Evolutionary conservation across 2,888 invertebrate genomes (phyloP).

Genomic region (Nasonia oneida): DNA sequence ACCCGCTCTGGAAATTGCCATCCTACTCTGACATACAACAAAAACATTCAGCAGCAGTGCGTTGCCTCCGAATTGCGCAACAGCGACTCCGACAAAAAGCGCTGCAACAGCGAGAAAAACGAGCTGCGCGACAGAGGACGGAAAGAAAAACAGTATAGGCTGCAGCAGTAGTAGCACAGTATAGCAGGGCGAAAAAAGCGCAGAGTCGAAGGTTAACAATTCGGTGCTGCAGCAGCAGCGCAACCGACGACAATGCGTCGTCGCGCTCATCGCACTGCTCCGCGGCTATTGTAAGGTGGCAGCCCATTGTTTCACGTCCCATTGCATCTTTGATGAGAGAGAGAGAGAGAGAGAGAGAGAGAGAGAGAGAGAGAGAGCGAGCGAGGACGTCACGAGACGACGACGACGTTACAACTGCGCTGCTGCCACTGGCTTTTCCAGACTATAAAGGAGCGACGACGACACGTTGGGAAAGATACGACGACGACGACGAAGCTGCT

Average conservation of each 20-base stretch:
- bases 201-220: slow-evolving; percentile 71
- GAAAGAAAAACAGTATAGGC: slow-evolving; percentile 14
- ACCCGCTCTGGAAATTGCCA: slow-evolving; percentile 13
- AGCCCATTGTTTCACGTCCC: slow-evolving; percentile 73
- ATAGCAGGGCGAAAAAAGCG: not conserved
- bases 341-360: slow-evolving; percentile 35
- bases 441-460: slow-evolving; percentile 42
- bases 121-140: not conserved
- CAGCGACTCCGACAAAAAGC: not conserved
- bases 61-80: not conserved
- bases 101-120: not conserved
- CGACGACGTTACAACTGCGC: slow-evolving; percentile 22
- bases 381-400: slow-evolving; percentile 3
- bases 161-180: not conserved
- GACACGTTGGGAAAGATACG: slow-evolving; percentile 22
- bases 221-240: slow-evolving; percentile 52
- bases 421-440: slow-evolving; percentile 6
- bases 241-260: not conserved
- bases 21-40: not conserved
- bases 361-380: slow-evolving; percentile 55
- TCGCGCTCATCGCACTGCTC: slow-evolving; percentile 8
- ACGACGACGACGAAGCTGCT: slow-evolving; percentile 5
- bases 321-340: slow-evolving; percentile 69
- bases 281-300: slow-evolving; percentile 69
- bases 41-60: not conserved